Percentiles rank a stretch among this genome's conserved stretches.
Evolutionary conservation across 2,888 invertebrate species (phyloP).

Genomic region (Heliconius hortense): DNA sequence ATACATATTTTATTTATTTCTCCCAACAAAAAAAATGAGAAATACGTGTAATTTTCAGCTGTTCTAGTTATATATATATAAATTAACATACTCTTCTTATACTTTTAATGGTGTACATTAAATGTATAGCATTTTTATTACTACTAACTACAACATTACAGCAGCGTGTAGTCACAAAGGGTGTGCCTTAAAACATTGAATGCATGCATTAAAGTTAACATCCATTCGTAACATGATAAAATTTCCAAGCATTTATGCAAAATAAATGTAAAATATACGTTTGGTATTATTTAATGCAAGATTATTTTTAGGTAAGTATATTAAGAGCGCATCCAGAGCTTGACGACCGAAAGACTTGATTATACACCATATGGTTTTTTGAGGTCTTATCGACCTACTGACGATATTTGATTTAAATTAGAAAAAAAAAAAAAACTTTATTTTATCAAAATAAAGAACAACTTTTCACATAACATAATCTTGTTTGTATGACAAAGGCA

Average conservation of each 20-base stretch:
- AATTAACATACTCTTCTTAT: background rate
- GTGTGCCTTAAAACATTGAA: slow-evolving; percentile 6
- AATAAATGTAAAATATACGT: background rate
- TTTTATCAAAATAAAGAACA: background rate
- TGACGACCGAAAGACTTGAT: background rate
- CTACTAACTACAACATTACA: background rate
- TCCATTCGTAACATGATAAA: background rate
- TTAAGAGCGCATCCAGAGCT: background rate
- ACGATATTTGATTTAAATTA: background rate
- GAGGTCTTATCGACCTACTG: background rate
- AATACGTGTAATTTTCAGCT: background rate
- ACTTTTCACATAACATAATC: too few species aligned
- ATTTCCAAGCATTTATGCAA: background rate
- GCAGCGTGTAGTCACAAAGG: background rate
- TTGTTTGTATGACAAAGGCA: background rate
- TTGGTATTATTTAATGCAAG: background rate
- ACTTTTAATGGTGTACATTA: background rate
- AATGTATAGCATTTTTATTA: background rate
- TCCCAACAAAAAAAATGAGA: too few species aligned
- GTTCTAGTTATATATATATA: background rate
- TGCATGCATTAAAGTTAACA: background rate
- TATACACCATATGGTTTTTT: background rate
- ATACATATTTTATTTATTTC: too few species aligned
- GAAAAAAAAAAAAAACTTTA: background rate
- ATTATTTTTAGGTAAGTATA: background rate